A percentile compares a stretch with the other conserved stretches of the same genome.
Conservation (phyloP, 2,113 vertebrate genomes). For the Balaeniceps rex region DNA sequence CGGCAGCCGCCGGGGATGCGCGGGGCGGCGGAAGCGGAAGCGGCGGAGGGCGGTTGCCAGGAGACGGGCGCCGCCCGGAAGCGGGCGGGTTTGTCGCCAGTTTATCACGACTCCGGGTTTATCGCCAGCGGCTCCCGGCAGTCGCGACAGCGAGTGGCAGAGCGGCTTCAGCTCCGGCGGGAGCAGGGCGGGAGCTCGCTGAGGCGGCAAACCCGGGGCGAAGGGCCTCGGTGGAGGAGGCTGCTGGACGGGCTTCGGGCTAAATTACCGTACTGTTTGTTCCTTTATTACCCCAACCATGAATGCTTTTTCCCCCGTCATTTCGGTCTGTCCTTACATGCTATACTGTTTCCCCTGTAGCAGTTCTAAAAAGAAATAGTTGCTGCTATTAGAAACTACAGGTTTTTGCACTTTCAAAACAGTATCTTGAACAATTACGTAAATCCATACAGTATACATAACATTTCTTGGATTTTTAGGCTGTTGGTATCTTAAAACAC, state of each 20-base stretch:
- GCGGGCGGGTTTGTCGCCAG: no score
- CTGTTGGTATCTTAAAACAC: not conserved
- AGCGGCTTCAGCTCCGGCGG: not conserved
- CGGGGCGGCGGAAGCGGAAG: not conserved
- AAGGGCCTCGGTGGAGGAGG: not conserved
- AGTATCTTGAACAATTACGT: not conserved
- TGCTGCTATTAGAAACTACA: not conserved
- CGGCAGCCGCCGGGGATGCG: not conserved
- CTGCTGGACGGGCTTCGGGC: no score
- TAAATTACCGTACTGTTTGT: accelerated
- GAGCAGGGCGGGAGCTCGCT: not conserved
- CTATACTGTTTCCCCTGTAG: accelerated
- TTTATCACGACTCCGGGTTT: accelerated
- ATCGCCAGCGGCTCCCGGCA: not conserved
- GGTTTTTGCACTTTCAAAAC: not conserved
- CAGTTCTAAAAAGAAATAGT: not conserved
- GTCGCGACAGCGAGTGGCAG: not conserved
- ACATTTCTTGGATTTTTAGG: not conserved
- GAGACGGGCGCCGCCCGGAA: not conserved
- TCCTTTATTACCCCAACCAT: not conserved
- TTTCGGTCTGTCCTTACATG: accelerated
- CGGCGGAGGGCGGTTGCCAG: not conserved
- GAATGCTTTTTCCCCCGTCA: not conserved
- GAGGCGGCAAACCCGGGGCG: not conserved
- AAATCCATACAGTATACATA: not conserved